Evolutionary conservation across 1,140 invertebrate genomes (phyloP).

Genomic region (Cydia amplana): DNA sequence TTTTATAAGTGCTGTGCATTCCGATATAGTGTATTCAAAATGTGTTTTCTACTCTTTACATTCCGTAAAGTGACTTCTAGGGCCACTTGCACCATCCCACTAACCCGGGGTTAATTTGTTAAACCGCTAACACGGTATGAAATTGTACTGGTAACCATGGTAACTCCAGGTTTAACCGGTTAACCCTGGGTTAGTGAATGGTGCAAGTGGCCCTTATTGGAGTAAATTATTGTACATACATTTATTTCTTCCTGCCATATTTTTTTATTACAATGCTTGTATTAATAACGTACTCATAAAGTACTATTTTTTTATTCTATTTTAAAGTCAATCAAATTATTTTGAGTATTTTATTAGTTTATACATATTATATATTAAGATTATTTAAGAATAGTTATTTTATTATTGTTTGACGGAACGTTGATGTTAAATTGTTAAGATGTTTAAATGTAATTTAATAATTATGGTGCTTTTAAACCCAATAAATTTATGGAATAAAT

Average conservation of each 20-base stretch:
- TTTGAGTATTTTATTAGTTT: conserved; percentile 11
- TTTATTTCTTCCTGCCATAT: not conserved
- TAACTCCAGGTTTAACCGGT: too few relatives aligned
- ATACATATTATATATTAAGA: conserved; percentile 28
- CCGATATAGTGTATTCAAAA: not conserved
- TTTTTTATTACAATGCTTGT: not conserved
- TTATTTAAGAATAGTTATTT: conserved; percentile 25
- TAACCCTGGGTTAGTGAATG: too few relatives aligned
- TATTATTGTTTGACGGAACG: conserved; percentile 7
- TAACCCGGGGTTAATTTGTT: too few relatives aligned
- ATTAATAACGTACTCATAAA: not conserved
- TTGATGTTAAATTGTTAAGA: conserved; percentile 18
- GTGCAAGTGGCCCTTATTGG: too few relatives aligned
- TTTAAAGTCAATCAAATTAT: conserved; percentile 13
- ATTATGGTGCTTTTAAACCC: conserved; percentile 23
- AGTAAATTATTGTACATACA: not conserved
- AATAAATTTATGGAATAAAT: not conserved
- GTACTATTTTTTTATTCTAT: conserved; percentile 15
- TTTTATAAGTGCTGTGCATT: conserved; percentile 9
- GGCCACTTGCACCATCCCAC: too few relatives aligned
- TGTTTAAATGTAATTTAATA: conserved; percentile 31
- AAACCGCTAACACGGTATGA: too few relatives aligned
- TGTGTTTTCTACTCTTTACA: not conserved
- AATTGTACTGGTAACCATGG: too few relatives aligned
- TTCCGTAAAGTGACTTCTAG: conserved; percentile 3